Evolutionary conservation across 2,888 invertebrate species (phyloP).

Genomic region (Dryobotodes eremita): DNA sequence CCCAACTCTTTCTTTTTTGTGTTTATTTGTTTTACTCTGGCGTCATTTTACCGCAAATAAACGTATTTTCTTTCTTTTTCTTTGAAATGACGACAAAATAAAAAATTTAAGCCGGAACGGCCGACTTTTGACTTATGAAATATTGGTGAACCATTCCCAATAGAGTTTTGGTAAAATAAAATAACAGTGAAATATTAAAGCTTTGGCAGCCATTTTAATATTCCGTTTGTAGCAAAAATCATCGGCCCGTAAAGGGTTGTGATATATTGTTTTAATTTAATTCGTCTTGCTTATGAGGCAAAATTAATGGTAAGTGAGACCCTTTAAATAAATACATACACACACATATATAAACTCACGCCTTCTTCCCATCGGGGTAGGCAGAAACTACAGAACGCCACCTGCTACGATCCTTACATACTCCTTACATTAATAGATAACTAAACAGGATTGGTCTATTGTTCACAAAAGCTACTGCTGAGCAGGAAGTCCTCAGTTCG

Average conservation of each 20-base stretch:
- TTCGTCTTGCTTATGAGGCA: conserved; percentile 39
- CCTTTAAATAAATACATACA: too few species aligned
- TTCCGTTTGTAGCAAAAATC: conserved; percentile 58
- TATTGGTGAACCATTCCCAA: conserved; percentile 1
- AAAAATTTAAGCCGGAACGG: too few species aligned
- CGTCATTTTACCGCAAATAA: too few species aligned
- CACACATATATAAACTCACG: too few species aligned
- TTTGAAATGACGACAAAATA: not conserved
- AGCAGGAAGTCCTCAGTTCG: too few species aligned
- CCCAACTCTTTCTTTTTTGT: too few species aligned
- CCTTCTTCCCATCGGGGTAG: too few species aligned
- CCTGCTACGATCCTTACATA: not conserved
- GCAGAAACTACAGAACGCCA: too few species aligned
- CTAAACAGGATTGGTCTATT: too few species aligned
- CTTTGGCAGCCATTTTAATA: conserved; percentile 52
- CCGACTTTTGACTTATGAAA: conserved; percentile 11
- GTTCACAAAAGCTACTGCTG: too few species aligned
- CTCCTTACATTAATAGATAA: not conserved
- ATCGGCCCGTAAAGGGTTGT: conserved; percentile 58
- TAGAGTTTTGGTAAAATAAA: conserved; percentile 18
- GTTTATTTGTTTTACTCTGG: too few species aligned
- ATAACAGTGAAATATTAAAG: conserved; percentile 31
- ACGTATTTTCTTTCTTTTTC: too few species aligned
- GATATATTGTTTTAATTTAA: conserved; percentile 61
- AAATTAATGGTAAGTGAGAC: conserved; percentile 20